phyloP scores from a whole-genome alignment of 2,888 invertebrate species.

The Arctia plantaginis region DNA sequence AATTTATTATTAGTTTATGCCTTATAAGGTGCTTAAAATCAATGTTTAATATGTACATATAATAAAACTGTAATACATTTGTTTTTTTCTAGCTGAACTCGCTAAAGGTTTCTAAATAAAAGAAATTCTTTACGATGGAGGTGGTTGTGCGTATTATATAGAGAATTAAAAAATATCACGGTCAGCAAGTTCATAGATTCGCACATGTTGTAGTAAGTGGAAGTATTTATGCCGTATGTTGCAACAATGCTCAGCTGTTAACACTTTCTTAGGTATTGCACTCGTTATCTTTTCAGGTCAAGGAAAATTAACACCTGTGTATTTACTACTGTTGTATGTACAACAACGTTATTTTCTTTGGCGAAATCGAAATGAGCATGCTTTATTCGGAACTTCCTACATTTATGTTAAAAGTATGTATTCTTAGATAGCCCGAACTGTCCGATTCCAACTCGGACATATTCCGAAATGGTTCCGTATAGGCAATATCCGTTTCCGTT shows the following conservation, averaged over 20 bases:
- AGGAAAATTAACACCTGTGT: conserved; percentile 1
- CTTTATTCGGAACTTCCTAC: background rate
- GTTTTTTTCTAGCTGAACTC: too few species aligned
- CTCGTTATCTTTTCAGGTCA: conserved; percentile 14
- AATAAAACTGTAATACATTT: too few species aligned
- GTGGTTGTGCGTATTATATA: background rate
- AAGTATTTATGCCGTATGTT: conserved; percentile 9
- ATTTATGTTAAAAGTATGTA: too few species aligned
- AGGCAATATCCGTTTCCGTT: background rate
- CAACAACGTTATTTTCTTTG: background rate
- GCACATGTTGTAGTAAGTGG: background rate
- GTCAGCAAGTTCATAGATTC: background rate
- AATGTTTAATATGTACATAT: background rate
- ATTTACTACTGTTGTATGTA: background rate
- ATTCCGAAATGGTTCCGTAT: too few species aligned
- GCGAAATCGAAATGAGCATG: background rate
- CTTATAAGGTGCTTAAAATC: background rate
- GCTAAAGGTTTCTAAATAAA: too few species aligned
- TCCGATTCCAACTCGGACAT: too few species aligned
- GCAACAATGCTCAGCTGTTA: conserved; percentile 10
- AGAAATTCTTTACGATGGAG: too few species aligned
- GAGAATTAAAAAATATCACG: background rate
- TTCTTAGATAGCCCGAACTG: too few species aligned
- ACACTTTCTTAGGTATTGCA: conserved; percentile 15
- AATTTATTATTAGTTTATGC: background rate